Base-by-base conservation (phyloP, 2,113 vertebrate genomes). In the Myxocyprinus asiaticus region DNA sequence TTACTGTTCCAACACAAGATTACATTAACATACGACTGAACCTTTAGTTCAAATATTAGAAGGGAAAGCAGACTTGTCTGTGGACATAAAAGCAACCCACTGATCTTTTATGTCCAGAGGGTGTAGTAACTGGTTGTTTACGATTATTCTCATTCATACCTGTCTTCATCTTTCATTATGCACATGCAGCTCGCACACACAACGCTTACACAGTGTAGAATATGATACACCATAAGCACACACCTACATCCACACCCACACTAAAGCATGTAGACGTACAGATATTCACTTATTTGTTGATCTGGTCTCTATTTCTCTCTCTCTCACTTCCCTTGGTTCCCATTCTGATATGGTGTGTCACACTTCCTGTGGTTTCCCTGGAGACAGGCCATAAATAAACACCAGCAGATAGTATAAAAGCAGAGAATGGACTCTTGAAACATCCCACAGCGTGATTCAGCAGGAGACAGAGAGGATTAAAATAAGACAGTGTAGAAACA, bases 361-460 rank as follows among this genome's bases (percentile, higher is more conserved):
- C 65, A 81, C 70, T 80, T 78, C 83, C 86, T 84, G 83, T 45
- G 56, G 62, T 77, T 83, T 81, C 84, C 85, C 78, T 80, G 56
- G 81, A 82, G 56, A 84, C 48, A 42, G 58, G 70, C 44, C 66
- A 80, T 76, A 80, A 84, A 86, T 83, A 78, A 75, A 81, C 72
- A 70, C 61, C 48, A 33, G 51, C 9, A 7, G 67, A 48, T 47
- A 53, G 58, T 50, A 77, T 76, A 61, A 85, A 70, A 77, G 73
- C 44, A 66, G 85, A 80, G 44, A 43, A 55, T 3, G 63, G 74
- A 65, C 45, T 83, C 67, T 71, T 80, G 44, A 78, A 76, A 87
- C 86, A 69, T 77, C 79, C 67, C 83, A 81, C 66, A 58, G 82
- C 68, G 44, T 92, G 88, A 91, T 86, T 91, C 91, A 92, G 85